Percentiles rank a stretch among this genome's conserved stretches.
phyloP scores from a whole-genome alignment of 2,113 vertebrate genomes.

The Gopherus flavomarginatus region DNA sequence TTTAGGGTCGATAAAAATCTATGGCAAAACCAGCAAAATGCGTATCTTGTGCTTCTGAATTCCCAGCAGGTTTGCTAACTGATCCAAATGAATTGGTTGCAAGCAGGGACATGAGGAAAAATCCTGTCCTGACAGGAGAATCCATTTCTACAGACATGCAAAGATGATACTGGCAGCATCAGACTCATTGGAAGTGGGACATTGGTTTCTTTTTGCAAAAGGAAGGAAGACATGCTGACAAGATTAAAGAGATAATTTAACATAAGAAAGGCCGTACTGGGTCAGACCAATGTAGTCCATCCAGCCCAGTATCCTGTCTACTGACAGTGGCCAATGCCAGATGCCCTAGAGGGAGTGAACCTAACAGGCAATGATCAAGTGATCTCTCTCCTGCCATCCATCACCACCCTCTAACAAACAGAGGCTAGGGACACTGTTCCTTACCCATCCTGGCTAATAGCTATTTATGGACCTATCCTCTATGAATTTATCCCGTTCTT shows the following conservation, averaged over 20 bases:
- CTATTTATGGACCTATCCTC: too few species aligned
- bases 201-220: not conserved
- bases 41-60: not conserved
- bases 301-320: too few species aligned
- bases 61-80: not conserved
- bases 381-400: too few species aligned
- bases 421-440: too few species aligned
- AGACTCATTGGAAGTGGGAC: not conserved
- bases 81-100: accelerated
- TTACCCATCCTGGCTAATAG: too few species aligned
- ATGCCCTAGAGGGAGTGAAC: too few species aligned
- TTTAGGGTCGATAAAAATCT: not conserved
- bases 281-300: too few species aligned
- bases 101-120: not conserved
- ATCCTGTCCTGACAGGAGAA: not conserved
- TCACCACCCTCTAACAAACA: too few species aligned
- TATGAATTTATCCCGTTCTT: too few species aligned
- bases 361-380: too few species aligned
- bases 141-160: not conserved
- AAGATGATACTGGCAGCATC: not conserved
- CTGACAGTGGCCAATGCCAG: too few species aligned
- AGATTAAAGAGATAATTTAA: accelerated
- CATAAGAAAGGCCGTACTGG: too few species aligned
- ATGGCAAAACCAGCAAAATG: not conserved
- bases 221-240: not conserved